phyloP scores from a whole-genome alignment of 2,888 invertebrate species.

The Mechanitis mazaeus region DNA sequence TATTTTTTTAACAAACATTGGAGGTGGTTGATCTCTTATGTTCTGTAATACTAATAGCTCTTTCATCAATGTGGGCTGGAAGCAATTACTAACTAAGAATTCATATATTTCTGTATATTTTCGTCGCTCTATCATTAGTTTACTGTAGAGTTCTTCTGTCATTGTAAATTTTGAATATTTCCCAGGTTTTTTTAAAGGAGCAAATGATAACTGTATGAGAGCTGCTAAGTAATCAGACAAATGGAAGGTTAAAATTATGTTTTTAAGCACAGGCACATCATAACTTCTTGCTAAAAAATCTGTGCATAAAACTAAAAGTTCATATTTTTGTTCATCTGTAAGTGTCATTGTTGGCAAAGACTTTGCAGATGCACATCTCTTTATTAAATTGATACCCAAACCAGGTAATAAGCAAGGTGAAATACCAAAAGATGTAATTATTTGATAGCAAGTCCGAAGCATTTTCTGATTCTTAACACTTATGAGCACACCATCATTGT shows the following conservation, averaged over 20 bases:
- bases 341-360: conserved; percentile 49
- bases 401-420: conserved; percentile 80
- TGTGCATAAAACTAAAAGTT: conserved; percentile 66
- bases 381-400: conserved; percentile 73
- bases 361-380: conserved; percentile 56
- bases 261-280: conserved; percentile 69
- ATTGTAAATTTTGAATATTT: conserved; percentile 63
- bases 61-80: conserved; percentile 79
- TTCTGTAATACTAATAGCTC: conserved; percentile 82
- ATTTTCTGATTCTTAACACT: conserved; percentile 81
- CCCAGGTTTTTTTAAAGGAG: conserved; percentile 79
- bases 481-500: conserved; percentile 61
- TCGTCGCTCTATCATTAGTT: conserved; percentile 67
- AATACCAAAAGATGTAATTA: conserved; percentile 80
- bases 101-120: conserved; percentile 70
- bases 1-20: conserved; percentile 79
- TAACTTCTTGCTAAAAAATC: conserved; percentile 69
- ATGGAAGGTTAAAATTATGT: conserved; percentile 74
- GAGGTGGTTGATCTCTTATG: conserved; percentile 65
- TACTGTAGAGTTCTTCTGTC: conserved; percentile 74
- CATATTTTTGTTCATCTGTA: conserved; percentile 70
- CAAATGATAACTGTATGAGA: conserved; percentile 82
- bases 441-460: conserved; percentile 78
- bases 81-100: conserved; percentile 72
- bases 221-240: conserved; percentile 80